Evolutionary conservation across 2,888 invertebrate genomes (phyloP).

Genomic region (Pollenia angustigena): DNA sequence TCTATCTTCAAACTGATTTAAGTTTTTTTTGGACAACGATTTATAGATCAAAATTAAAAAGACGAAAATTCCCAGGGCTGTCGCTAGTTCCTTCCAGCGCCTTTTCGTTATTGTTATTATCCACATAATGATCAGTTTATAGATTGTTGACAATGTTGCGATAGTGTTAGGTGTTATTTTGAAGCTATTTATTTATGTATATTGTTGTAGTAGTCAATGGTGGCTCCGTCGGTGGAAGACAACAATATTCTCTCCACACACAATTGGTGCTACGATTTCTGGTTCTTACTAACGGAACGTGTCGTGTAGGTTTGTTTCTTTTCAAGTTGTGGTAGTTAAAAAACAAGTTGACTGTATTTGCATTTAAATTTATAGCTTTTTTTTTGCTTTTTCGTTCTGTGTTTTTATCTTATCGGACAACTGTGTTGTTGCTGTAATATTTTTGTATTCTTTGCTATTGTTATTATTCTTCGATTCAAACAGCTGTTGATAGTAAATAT

Average conservation of each 20-base stretch:
- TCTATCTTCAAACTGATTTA: background rate
- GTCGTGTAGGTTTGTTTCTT: conserved; percentile 27
- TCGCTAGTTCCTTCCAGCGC: conserved; percentile 78
- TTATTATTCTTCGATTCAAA: background rate
- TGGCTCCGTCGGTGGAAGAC: conserved; percentile 4
- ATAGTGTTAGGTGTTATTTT: conserved; percentile 18
- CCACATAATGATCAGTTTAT: conserved; percentile 72
- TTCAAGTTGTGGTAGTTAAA: conserved; percentile 10
- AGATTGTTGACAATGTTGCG: conserved; percentile 10
- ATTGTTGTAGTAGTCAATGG: background rate
- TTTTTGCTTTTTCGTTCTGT: conserved; percentile 3
- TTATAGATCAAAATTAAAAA: conserved; percentile 78
- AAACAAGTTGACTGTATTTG: conserved; percentile 58
- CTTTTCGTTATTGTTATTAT: conserved; percentile 77
- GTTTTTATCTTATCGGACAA: conserved; percentile 42
- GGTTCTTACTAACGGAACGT: conserved; percentile 41
- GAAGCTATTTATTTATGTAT: background rate
- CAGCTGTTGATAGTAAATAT: conserved; percentile 34
- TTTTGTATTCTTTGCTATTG: conserved; percentile 32
- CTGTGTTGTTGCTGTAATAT: conserved; percentile 37
- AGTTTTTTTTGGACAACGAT: conserved; percentile 67
- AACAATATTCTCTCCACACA: background rate
- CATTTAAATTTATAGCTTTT: conserved; percentile 57
- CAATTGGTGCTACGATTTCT: background rate
- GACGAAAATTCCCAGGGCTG: conserved; percentile 75